Evolutionary conservation across 2,888 invertebrate species (phyloP).

Genomic region (Apotomis turbidana): DNA sequence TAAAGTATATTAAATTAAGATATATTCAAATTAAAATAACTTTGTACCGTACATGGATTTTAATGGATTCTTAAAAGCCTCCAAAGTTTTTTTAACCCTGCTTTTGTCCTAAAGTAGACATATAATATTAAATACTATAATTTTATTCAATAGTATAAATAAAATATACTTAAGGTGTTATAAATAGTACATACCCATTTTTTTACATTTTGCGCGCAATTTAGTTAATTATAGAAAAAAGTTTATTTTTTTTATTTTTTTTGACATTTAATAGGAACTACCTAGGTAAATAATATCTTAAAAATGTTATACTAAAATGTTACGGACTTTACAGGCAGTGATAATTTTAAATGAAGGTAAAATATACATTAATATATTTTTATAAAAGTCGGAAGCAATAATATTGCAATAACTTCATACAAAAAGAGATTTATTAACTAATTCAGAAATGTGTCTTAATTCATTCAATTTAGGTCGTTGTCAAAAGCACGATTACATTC

Average conservation of each 20-base stretch:
- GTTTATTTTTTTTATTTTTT: neutral
- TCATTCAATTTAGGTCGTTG: neutral
- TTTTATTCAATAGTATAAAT: conserved; percentile 6
- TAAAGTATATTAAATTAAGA: conserved; percentile 30
- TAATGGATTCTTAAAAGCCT: conserved; percentile 37
- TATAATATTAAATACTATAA: conserved; percentile 26
- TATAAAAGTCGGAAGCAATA: neutral
- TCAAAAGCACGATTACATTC: neutral
- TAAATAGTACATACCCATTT: neutral
- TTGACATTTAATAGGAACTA: conserved; percentile 14
- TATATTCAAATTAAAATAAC: conserved; percentile 35
- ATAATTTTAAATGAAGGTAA: neutral
- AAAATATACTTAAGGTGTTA: conserved; percentile 6
- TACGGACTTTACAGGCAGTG: conserved; percentile 32
- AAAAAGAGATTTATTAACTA: neutral
- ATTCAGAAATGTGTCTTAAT: neutral
- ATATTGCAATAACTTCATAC: conserved; percentile 7
- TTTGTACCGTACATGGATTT: conserved; percentile 38
- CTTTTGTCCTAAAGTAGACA: conserved; percentile 31
- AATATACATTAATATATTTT: neutral
- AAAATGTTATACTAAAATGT: conserved; percentile 3
- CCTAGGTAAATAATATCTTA: neutral
- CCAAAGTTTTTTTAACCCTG: conserved; percentile 33
- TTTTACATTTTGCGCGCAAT: no score
- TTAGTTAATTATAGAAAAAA: no score